phyloP scores from a whole-genome alignment of 2,113 vertebrate genomes.

The Dicerorhinus sumatrensis region DNA sequence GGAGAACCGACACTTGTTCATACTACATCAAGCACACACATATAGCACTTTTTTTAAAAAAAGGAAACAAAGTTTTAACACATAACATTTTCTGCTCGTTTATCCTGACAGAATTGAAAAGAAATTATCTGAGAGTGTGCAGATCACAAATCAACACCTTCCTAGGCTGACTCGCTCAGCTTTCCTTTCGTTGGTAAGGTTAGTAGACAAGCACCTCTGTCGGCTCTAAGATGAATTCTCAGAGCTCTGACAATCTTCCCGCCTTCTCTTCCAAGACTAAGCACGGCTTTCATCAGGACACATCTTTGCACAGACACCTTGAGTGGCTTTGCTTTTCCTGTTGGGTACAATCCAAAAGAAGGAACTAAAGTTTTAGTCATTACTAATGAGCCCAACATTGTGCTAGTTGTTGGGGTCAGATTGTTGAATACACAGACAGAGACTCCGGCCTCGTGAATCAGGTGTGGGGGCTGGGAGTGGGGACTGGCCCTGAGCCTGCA shows the following conservation, averaged over 20 bases:
- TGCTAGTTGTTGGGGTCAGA: background rate
- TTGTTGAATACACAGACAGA: background rate
- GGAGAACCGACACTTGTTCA: background rate
- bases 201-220: background rate
- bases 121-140: background rate
- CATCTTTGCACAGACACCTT: background rate
- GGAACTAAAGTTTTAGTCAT: background rate
- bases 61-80: background rate
- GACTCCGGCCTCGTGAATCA: background rate
- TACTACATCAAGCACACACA: background rate
- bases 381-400: background rate
- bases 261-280: background rate
- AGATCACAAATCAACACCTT: slow-evolving; percentile 17
- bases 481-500: background rate
- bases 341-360: background rate
- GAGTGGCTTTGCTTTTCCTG: background rate
- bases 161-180: background rate
- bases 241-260: background rate
- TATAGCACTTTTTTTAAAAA: background rate
- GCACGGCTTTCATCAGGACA: background rate
- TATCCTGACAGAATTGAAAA: slow-evolving; percentile 17
- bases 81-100: slow-evolving; percentile 32
- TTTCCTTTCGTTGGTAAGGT: background rate
- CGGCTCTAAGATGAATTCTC: background rate
- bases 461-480: background rate